Conservation (phyloP, 2,113 vertebrate genomes). For the Paramormyrops kingsleyae region DNA sequence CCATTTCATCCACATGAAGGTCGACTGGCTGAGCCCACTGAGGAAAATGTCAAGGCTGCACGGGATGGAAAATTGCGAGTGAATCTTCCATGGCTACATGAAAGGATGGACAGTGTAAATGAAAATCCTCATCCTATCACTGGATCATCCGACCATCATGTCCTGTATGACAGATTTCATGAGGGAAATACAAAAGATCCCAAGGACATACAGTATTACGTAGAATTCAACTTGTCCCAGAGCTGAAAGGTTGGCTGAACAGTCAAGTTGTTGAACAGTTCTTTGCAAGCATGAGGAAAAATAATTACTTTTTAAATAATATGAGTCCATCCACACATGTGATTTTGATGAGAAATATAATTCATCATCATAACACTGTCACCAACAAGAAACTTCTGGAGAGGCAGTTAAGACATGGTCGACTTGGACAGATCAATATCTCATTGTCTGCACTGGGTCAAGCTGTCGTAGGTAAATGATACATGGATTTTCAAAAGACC, state of each 20-base stretch:
- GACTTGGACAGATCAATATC: no score
- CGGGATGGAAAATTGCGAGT: not conserved
- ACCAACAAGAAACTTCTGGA: no score
- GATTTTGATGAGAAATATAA: conserved; percentile 21
- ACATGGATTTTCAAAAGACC: no score
- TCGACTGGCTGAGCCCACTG: not conserved
- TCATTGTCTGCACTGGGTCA: no score
- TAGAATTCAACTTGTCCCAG: not conserved
- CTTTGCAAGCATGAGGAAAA: conserved; percentile 21
- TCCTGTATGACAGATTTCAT: conserved; percentile 24
- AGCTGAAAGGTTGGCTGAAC: conserved; percentile 1
- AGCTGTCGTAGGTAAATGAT: no score
- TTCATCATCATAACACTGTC: conserved; percentile 18
- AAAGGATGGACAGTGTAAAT: not conserved
- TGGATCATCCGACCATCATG: not conserved
- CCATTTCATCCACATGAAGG: conserved; percentile 22
- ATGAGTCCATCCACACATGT: conserved; percentile 4
- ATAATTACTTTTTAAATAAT: conserved; percentile 6
- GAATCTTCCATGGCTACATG: conserved; percentile 20
- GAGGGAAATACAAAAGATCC: conserved; percentile 21
- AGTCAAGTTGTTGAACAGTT: conserved; percentile 18
- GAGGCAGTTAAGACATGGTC: no score
- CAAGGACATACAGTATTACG: conserved; percentile 20
- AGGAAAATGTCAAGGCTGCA: conserved; percentile 10
- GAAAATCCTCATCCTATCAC: conserved; percentile 20